Evolutionary conservation across 2,113 vertebrate species (phyloP).

Genomic region (Hemiprocne comata): DNA sequence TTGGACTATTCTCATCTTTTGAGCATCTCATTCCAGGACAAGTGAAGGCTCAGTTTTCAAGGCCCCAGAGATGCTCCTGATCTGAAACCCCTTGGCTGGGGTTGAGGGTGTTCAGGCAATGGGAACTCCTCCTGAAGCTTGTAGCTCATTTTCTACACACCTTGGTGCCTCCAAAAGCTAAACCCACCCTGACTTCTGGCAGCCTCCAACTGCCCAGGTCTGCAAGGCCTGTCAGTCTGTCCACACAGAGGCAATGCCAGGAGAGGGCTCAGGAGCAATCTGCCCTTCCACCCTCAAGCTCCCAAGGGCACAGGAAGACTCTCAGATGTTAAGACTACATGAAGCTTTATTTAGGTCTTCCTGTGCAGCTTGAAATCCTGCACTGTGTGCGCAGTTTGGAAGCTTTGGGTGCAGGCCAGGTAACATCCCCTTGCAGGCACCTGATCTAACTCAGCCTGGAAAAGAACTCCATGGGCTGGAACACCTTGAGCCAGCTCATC

Average conservation of each 20-base stretch:
- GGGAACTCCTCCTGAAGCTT: not conserved
- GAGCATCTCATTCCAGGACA: not conserved
- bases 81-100: not conserved
- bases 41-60: not conserved
- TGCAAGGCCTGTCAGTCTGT: too few species aligned
- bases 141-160: not conserved
- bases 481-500: not conserved
- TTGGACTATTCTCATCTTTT: fast-evolving
- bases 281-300: not conserved
- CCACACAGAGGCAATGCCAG: not conserved
- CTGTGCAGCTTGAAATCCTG: not conserved
- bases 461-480: not conserved
- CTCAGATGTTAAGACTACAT: too few species aligned
- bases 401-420: not conserved
- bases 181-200: not conserved
- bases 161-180: not conserved
- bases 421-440: not conserved
- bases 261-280: not conserved
- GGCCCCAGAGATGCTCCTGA: not conserved
- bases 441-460: not conserved
- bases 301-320: not conserved
- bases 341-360: not conserved
- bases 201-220: not conserved
- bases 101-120: not conserved
- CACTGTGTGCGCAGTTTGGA: not conserved